Base-by-base conservation (phyloP, 2,797 vertebrate species). In the Takifugu ocellatus region DNA sequence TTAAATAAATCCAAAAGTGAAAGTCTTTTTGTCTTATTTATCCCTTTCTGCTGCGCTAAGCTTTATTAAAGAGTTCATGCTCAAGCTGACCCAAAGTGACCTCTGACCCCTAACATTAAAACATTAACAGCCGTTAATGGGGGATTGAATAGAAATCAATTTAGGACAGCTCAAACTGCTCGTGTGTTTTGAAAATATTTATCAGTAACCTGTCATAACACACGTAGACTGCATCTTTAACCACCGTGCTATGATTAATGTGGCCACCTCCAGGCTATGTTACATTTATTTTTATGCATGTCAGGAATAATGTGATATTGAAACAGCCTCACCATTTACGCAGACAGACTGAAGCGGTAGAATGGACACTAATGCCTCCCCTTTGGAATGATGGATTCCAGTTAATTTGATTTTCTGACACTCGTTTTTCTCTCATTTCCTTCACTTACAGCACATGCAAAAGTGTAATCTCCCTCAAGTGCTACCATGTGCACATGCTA, bases 401-500 rank as follows among this genome's bases (percentile, higher is more conserved):
- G 33, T 64, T 61, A 55, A 72, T 44, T 62, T 4, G 48, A 73
- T 78, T 66, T 72, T 72, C 51, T 53, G 57, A 48, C 62, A 26
- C 44, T 39, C 44, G 15, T 51, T 16, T 45, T 52, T 56, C 59
- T 51, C 49, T 59, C 48, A 42, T 54, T 71, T n/a, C 52, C 21
- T 43, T 24, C 61, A 77, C 72, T 54, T 71, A 59, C 64, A 43
- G 56, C 49, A 59, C 53, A 73, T 48, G 52, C 59, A n/a, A 60
- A 63, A 70, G 45, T 43, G 12, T 74, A 72, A 81, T 76, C 74
- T 74, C 55, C 48, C 55, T 45, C 70, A 84, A 80, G 66, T 79
- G 49, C 67, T 71, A 66, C 84, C 85, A 85, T 77, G 84, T 86
- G 84, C 52, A 61, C 27, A 51, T 77, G 72, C 83, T 86, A 79